Base-by-base conservation (phyloP, 30 jellyfish, hydroid and myxozoan species). In the Nemopilema nomurai region DNA sequence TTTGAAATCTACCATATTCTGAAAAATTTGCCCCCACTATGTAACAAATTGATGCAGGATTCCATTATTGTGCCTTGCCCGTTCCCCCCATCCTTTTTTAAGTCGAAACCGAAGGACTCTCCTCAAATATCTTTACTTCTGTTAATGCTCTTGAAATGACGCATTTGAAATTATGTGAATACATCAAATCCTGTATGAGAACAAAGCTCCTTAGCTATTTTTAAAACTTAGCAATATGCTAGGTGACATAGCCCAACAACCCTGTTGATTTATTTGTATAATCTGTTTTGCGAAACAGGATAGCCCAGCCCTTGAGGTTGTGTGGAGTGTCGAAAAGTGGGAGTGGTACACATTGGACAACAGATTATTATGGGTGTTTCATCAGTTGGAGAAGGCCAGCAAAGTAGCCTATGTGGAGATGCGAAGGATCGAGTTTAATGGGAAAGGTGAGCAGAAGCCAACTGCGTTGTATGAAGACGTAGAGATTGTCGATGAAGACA, bases 281-380 rank as follows among this genome's bases (percentile, higher is more conserved):
- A 6, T 41, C 57, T 41, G 6, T 13, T 41, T 41, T 41, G 57
- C 57, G 13, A 41, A 22, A 33, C 64, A 79, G 89, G 89, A 79
- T 28, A 57, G 67, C 7, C 89, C 89, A 57, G 28, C 64, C 71
- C 93, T 69, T 28, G 91, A 87, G 27, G 96, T 87, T 19, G 86
- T 87, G 19, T 87, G 96, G 96, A 52, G 19, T 51, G 80, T 69
- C 19, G 88, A 87, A 24, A 79, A 66, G 62, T 87, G 96, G 96
- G 90, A 87, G 18, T 87, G 96, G 96, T 87, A 66, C 29, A 18
- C 96, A 0, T 66, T 79, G 24, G 76, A 80, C 49, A 87, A 87
- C 52, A 20, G 89, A 50, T 28, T 79, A 13, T 82, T 87, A 13
- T 87, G 96, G 96, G 96, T 87, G 77, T 77, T 68, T 41, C 87